phyloP scores from a whole-genome alignment of 2,797 vertebrate species.

The Periparus ater region DNA sequence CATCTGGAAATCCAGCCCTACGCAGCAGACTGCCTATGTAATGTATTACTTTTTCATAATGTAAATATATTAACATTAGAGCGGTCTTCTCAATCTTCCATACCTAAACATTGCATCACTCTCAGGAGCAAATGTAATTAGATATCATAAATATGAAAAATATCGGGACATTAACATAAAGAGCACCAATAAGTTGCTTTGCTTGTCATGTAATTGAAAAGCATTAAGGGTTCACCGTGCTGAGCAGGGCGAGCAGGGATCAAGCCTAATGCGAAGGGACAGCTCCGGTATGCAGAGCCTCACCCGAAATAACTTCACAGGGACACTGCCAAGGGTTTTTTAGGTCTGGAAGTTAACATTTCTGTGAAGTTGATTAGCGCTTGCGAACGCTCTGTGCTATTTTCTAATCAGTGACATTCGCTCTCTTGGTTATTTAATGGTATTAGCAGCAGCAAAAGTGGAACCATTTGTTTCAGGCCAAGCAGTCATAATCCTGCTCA shows the following conservation, averaged over 20 bases:
- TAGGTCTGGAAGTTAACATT: slow-evolving; percentile 45
- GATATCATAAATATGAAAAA: slow-evolving; percentile 73
- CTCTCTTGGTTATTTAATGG: slow-evolving; percentile 39
- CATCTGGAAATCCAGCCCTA: slow-evolving; percentile 52
- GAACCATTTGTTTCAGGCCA: slow-evolving; percentile 58
- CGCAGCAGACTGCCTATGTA: slow-evolving; percentile 42
- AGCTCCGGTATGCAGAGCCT: slow-evolving; percentile 34
- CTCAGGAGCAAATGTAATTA: slow-evolving; percentile 67
- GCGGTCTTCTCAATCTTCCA: slow-evolving; percentile 51
- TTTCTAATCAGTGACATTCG: slow-evolving; percentile 27
- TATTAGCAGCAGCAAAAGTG: slow-evolving; percentile 45
- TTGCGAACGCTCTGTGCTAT: not conserved
- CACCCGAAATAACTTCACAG: slow-evolving; percentile 55
- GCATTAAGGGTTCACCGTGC: slow-evolving; percentile 33
- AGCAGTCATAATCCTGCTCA: slow-evolving; percentile 45
- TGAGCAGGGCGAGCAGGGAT: not conserved
- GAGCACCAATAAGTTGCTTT: slow-evolving; percentile 58
- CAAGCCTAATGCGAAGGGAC: slow-evolving; percentile 42
- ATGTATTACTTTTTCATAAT: slow-evolving; percentile 71
- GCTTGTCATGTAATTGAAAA: slow-evolving; percentile 55
- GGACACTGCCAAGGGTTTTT: slow-evolving; percentile 29
- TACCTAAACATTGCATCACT: slow-evolving; percentile 69
- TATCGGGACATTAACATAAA: slow-evolving; percentile 46
- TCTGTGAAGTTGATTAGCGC: slow-evolving; percentile 31
- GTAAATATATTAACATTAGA: slow-evolving; percentile 70